Conservation (phyloP, 1,140 invertebrate genomes). For the Venustaconcha ellipsiformis region DNA sequence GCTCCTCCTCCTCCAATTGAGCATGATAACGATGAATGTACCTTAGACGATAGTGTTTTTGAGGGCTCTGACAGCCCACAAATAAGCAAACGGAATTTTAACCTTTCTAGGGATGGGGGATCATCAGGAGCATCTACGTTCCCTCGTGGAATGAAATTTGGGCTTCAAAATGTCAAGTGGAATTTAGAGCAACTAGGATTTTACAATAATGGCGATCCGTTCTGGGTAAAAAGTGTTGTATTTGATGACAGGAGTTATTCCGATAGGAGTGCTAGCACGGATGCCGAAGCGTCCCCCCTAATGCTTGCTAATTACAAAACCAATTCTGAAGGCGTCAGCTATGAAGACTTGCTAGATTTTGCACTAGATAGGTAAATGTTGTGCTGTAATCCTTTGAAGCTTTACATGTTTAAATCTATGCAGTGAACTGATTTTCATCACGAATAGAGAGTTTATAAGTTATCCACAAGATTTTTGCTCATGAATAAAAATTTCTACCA, state of each 20-base stretch:
- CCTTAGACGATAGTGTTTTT: slow-evolving; percentile 37
- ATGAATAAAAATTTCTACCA: too few species aligned
- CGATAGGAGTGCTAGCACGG: slow-evolving; percentile 34
- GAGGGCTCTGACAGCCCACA: slow-evolving; percentile 6
- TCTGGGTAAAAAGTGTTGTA: slow-evolving; percentile 57
- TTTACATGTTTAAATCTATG: background rate
- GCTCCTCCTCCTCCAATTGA: slow-evolving; percentile 34
- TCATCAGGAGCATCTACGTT: slow-evolving; percentile 41
- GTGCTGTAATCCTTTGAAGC: slow-evolving; percentile 37
- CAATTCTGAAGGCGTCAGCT: slow-evolving; percentile 80
- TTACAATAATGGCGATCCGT: slow-evolving; percentile 59
- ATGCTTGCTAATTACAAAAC: slow-evolving; percentile 62
- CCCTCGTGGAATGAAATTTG: slow-evolving; percentile 39
- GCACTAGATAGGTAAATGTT: slow-evolving; percentile 76
- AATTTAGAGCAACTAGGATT: slow-evolving; percentile 60
- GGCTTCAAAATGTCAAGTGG: slow-evolving; percentile 45
- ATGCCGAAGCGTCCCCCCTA: slow-evolving; percentile 49
- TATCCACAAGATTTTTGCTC: too few species aligned
- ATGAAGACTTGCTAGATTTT: slow-evolving; percentile 92
- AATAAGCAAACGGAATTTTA: slow-evolving; percentile 9
- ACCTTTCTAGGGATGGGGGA: slow-evolving; percentile 31
- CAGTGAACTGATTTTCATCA: too few species aligned
- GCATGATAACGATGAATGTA: slow-evolving; percentile 12
- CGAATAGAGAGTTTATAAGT: too few species aligned
- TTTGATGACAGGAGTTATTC: slow-evolving; percentile 46